phyloP scores from a whole-genome alignment of 2,113 vertebrate genomes.

The Neolamprologus toae region DNA sequence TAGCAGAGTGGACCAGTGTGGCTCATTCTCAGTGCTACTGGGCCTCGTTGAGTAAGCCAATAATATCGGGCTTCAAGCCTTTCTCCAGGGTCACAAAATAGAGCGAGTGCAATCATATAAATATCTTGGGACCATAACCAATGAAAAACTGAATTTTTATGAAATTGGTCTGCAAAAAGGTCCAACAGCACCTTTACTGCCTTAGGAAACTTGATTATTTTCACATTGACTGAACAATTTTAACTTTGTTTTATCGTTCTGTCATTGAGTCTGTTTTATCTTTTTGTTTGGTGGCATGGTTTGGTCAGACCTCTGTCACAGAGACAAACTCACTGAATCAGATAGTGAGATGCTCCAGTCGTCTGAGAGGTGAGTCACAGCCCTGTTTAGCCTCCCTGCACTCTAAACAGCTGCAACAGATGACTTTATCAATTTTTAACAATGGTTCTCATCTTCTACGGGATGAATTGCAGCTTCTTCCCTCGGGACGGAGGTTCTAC shows the following conservation, averaged over 20 bases:
- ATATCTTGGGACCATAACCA: neutral
- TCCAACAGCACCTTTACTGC: neutral
- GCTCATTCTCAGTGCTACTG: neutral
- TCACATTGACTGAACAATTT: neutral
- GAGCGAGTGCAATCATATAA: neutral
- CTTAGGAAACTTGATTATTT: neutral
- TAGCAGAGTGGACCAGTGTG: neutral
- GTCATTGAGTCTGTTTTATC: accelerated
- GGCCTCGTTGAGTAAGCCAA: neutral
- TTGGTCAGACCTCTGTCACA: neutral
- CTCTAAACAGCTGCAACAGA: neutral
- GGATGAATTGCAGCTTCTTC: neutral
- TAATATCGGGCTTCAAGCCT: neutral
- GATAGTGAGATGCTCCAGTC: neutral
- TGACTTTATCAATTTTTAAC: neutral
- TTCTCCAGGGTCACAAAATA: neutral
- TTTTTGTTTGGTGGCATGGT: neutral
- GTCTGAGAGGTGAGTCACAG: neutral
- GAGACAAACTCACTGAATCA: neutral
- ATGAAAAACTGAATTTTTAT: neutral
- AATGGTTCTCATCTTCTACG: neutral
- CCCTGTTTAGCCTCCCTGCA: accelerated
- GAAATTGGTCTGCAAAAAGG: neutral
- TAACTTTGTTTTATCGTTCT: accelerated
- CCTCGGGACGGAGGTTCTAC: accelerated